Evolutionary conservation across 2,113 vertebrate species (phyloP).

Genomic region (Rhineura floridana): DNA sequence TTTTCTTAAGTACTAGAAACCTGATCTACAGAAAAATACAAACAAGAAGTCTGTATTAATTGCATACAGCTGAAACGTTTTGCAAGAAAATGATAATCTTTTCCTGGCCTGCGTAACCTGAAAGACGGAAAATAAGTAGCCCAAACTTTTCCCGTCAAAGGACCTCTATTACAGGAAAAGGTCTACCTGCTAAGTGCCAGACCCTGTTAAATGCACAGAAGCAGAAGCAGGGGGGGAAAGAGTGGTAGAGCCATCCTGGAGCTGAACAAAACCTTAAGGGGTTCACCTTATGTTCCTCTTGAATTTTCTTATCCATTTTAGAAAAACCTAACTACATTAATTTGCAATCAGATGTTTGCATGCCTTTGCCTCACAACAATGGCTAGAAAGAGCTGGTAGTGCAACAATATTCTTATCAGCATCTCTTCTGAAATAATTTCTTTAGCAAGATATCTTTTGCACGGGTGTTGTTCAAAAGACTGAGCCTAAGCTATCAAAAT

Average conservation of each 20-base stretch:
- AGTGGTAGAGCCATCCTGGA: neutral
- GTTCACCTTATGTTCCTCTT: neutral
- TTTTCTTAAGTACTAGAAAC: neutral
- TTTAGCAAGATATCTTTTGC: conserved; percentile 8
- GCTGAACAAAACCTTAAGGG: neutral
- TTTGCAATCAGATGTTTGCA: neutral
- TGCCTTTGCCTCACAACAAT: neutral
- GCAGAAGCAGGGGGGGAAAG: no score
- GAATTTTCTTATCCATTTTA: neutral
- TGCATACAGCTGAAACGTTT: neutral
- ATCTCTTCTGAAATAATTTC: conserved; percentile 6
- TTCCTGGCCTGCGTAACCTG: neutral
- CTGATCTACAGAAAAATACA: neutral
- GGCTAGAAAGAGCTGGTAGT: neutral
- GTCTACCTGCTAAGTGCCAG: neutral
- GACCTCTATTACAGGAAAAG: neutral
- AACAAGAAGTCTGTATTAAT: neutral
- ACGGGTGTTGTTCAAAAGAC: neutral
- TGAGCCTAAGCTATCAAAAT: neutral
- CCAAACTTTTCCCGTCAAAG: neutral
- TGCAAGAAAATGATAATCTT: neutral
- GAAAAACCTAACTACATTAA: neutral
- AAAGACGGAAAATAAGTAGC: neutral
- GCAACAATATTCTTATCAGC: conserved; percentile 9
- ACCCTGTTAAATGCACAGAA: neutral